Percentiles rank a stretch among this genome's conserved stretches.
Evolutionary conservation across 2,113 vertebrate species (phyloP).

Genomic region (Zapus hudsonius): DNA sequence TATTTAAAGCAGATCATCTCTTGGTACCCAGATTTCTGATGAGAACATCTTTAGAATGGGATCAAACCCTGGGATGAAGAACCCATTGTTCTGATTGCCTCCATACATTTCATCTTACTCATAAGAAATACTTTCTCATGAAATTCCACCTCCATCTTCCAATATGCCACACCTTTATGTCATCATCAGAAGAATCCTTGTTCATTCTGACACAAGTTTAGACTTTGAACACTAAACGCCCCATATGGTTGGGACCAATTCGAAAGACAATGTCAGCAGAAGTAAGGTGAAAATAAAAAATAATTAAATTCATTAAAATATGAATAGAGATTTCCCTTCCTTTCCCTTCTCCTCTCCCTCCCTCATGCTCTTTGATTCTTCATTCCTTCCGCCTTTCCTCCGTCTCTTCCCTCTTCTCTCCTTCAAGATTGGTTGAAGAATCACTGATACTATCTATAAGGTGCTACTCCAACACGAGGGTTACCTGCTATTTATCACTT

Average conservation of each 20-base stretch:
- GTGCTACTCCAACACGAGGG: not conserved
- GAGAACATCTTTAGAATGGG: not conserved
- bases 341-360: not conserved
- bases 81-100: not conserved
- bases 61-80: too few species aligned
- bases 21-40: not conserved
- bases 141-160: not conserved
- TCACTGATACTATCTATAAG: too few species aligned
- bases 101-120: conserved; percentile 5
- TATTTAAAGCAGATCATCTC: not conserved
- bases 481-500: not conserved
- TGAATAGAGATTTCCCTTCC: not conserved
- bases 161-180: not conserved
- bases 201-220: not conserved
- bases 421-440: not conserved
- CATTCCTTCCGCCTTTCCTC: too few species aligned
- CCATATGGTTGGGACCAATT: not conserved
- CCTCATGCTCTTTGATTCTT: not conserved
- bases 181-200: not conserved
- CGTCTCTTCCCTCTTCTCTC: not conserved
- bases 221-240: not conserved
- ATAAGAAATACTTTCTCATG: not conserved
- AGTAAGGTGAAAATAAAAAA: not conserved
- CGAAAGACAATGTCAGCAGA: not conserved
- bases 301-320: not conserved